phyloP scores from a whole-genome alignment of 1,140 invertebrate species.

The Papilio helenus region DNA sequence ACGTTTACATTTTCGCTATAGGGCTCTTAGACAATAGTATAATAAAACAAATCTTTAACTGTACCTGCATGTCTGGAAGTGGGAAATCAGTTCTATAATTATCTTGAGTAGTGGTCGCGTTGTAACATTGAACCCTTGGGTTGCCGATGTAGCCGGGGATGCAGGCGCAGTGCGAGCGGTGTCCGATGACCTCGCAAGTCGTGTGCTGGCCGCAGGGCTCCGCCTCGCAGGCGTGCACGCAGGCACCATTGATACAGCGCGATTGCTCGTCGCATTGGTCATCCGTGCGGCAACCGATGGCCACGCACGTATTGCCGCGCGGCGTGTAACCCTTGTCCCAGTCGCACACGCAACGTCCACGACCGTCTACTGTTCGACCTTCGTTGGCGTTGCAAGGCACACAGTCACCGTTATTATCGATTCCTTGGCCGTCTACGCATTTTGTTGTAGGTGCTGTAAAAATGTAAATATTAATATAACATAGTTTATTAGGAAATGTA shows the following conservation, averaged over 20 bases:
- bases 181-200: constrained; percentile 90
- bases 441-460: constrained; percentile 61
- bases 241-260: constrained; percentile 89
- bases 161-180: constrained; percentile 91
- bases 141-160: constrained; percentile 88
- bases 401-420: constrained; percentile 90
- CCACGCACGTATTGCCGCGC: constrained; percentile 91
- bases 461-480: constrained; percentile 40
- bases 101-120: constrained; percentile 64
- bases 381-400: constrained; percentile 87
- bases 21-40: neutral
- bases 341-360: constrained; percentile 91
- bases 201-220: constrained; percentile 89
- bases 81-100: constrained; percentile 91
- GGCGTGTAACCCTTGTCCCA: constrained; percentile 89
- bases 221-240: constrained; percentile 89
- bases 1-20: neutral
- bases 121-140: constrained; percentile 86
- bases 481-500: neutral
- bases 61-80: constrained; percentile 91
- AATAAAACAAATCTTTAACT: neutral
- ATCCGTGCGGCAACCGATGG: constrained; percentile 88
- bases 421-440: constrained; percentile 85
- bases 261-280: constrained; percentile 90
- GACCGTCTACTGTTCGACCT: constrained; percentile 89